Percentiles rank a stretch among this genome's conserved stretches.
phyloP scores from a whole-genome alignment of 2,888 invertebrate genomes.

The Monochamus alternatus region DNA sequence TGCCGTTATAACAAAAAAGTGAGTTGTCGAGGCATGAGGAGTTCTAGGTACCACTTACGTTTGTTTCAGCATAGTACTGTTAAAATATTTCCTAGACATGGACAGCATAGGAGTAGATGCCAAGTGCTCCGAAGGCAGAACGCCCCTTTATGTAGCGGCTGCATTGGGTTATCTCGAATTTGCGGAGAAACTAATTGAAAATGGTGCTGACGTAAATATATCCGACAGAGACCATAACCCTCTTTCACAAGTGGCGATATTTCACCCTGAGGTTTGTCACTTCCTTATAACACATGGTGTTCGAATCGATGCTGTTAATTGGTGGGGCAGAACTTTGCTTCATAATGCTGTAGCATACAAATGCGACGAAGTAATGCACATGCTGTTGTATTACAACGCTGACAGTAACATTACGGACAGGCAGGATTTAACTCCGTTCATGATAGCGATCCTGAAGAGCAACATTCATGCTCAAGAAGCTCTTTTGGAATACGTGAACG shows the following conservation, averaged over 20 bases:
- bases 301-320: slow-evolving; percentile 52
- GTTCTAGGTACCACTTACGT: too few relatives aligned
- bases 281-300: slow-evolving; percentile 56
- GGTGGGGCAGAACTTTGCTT: slow-evolving; percentile 53
- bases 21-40: too few relatives aligned
- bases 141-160: slow-evolving; percentile 52
- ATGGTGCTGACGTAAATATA: slow-evolving; percentile 54
- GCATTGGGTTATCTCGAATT: slow-evolving; percentile 40
- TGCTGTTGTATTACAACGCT: slow-evolving; percentile 58
- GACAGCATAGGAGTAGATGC: slow-evolving; percentile 49
- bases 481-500: slow-evolving; percentile 54
- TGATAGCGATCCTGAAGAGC: slow-evolving; percentile 51
- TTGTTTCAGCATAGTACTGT: too few relatives aligned
- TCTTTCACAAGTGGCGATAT: slow-evolving; percentile 54
- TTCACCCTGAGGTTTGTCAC: slow-evolving; percentile 42
- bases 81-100: slow-evolving; percentile 49
- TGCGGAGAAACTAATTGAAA: slow-evolving; percentile 48
- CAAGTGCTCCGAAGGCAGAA: slow-evolving; percentile 54
- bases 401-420: slow-evolving; percentile 48
- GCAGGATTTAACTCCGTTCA: slow-evolving; percentile 53
- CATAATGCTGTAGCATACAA: slow-evolving; percentile 10
- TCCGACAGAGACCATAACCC: slow-evolving; percentile 46
- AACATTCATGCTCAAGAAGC: slow-evolving; percentile 46
- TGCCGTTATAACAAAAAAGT: too few relatives aligned
- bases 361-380: slow-evolving; percentile 41